Evolutionary conservation across 53 echinoderm and acorn worm genomes (phyloP).

Genomic region (Temnopleurus reevesii): DNA sequence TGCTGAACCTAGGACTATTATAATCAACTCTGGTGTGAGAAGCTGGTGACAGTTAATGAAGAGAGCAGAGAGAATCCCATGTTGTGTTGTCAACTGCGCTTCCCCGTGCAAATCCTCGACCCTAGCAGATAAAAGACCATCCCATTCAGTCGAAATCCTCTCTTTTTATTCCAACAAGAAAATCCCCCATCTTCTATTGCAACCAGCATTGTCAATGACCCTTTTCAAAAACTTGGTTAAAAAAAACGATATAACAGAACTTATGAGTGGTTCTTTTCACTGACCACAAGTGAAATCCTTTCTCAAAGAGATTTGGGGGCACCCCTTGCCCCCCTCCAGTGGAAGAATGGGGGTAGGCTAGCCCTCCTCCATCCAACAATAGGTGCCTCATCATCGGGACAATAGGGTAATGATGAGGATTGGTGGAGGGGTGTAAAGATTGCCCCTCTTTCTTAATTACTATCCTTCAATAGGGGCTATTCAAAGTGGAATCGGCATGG

Average conservation of each 20-base stretch:
- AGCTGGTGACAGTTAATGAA: neutral
- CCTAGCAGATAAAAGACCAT: neutral
- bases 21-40: neutral
- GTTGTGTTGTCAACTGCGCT: neutral
- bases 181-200: neutral
- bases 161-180: neutral
- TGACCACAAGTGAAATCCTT: neutral
- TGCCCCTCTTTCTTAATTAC: conserved; percentile 58
- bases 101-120: neutral
- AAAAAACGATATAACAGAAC: neutral
- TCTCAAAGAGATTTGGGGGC: neutral
- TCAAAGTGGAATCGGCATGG: neutral
- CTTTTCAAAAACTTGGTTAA: neutral
- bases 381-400: conserved; percentile 37
- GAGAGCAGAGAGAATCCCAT: neutral
- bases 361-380: conserved; percentile 39
- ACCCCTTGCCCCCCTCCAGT: neutral
- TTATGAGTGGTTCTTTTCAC: conserved; percentile 5
- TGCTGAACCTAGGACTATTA: neutral
- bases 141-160: neutral
- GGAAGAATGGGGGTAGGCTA: conserved; percentile 23
- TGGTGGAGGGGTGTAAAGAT: conserved; percentile 58
- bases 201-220: neutral
- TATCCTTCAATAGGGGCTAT: conserved; percentile 26
- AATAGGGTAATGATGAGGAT: conserved; percentile 58